Conservation (phyloP, 2,888 invertebrate genomes). For the Ferdinandea cuprea region DNA sequence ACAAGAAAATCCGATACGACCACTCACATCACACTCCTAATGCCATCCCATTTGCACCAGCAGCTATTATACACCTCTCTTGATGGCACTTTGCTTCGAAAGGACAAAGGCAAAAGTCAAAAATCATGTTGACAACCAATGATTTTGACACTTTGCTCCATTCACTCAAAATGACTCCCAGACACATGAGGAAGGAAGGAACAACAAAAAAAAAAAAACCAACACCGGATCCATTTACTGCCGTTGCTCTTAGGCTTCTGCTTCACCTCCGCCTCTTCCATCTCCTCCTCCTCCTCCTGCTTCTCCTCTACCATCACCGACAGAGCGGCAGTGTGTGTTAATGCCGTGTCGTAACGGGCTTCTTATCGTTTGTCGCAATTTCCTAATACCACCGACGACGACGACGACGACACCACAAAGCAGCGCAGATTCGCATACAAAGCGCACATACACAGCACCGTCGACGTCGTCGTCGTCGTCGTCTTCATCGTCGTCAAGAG, state of each 20-base stretch:
- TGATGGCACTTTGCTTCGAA: constrained; percentile 25
- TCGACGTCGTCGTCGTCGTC: neutral
- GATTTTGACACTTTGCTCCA: constrained; percentile 73
- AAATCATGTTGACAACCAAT: constrained; percentile 73
- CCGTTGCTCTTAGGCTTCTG: constrained; percentile 23
- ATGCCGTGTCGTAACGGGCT: constrained; percentile 73
- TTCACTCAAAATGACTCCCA: constrained; percentile 66
- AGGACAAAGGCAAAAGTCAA: constrained; percentile 67
- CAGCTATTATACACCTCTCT: constrained; percentile 8
- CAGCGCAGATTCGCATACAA: constrained; percentile 20
- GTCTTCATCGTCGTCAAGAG: constrained; percentile 15
- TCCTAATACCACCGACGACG: constrained; percentile 68
- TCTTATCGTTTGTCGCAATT: constrained; percentile 75
- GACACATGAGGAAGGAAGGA: constrained; percentile 40
- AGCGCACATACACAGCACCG: constrained; percentile 7
- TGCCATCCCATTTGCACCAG: constrained; percentile 42
- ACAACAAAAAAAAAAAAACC: constrained; percentile 18
- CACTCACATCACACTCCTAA: constrained; percentile 26
- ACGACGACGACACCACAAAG: constrained; percentile 65
- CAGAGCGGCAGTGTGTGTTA: constrained; percentile 56
- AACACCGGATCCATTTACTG: constrained; percentile 61
- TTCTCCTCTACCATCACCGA: constrained; percentile 6
- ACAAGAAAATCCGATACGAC: constrained; percentile 52
- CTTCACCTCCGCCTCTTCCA: constrained; percentile 10
- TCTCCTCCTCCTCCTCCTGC: constrained; percentile 6